Evolutionary conservation across 2,797 vertebrate species (phyloP), one percentile per base, ranked within the genome.

Genomic region (Rallus crepitans): DNA sequence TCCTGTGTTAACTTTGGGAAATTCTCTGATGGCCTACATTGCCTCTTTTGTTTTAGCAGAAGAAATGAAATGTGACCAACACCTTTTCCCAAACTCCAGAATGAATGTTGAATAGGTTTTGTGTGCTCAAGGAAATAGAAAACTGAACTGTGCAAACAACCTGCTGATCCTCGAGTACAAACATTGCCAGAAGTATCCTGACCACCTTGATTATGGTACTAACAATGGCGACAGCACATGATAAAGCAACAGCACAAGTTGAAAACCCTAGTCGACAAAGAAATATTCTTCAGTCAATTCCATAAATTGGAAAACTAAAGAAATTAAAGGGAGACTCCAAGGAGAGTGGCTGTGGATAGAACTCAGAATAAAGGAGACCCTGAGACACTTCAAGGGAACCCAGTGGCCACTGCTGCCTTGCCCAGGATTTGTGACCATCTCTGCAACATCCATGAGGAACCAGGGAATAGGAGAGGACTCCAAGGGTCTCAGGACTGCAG

Each of bases 361-460:
- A 47, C 16, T 3, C 19, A n/a, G 7, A 57, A 53, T 56, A 59
- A 66, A 78, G 8, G 8, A 75, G 7, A 73, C 25, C 5, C 6
- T 48, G 45, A 72, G 19, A 68, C 52, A 28, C 11, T 40, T n/a
- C 15, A 7, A 3, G 10, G 6, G 1, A 75, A n/a, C 7, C 3
- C 5, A 37, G 9, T 1, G 3, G 1, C 1, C 5, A 4, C 7
- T 28, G 27, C 30, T 25, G 27, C 9, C 24, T 63, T n/a, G 18
- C 9, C 27, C 3, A 45, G 56, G 33, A 68, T 30, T n/a, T 40
- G 33, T 12, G 15, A 53, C 13, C 13, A 21, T 40, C 4, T 15
- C 25, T 70, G 45, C 7, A 52, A 77, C 13, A 30, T 13, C 20
- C 15, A 5, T 19, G 21, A 21, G 47, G n/a, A 65, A 9, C 6